These are phyloP conservation scores for Cetonia aurata DNA, from an alignment of 2,888 invertebrate genomes.

Conservation along the genomic window DNA sequence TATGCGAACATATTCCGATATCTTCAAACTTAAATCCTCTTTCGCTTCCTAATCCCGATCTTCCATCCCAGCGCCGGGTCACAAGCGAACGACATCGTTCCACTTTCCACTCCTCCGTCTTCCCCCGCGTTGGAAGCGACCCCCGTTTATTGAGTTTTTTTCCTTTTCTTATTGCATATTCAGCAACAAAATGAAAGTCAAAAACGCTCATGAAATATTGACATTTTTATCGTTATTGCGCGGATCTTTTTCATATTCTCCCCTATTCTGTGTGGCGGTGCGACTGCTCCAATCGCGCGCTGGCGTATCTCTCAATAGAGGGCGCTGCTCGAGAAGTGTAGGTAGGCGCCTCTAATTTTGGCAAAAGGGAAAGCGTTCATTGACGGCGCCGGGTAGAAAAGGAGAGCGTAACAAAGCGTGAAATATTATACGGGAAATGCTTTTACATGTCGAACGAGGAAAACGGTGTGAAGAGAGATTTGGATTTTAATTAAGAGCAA, in stretches of 20 bases:
- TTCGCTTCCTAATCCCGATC: conserved; percentile 27
- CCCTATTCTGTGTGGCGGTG: neutral
- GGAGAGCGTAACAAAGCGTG: conserved; percentile 5
- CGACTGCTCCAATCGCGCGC: neutral
- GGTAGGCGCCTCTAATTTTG: conserved; percentile 14
- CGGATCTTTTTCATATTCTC: conserved; percentile 32
- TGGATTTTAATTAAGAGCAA: too few species aligned
- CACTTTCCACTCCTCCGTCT: neutral
- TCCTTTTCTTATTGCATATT: conserved; percentile 38
- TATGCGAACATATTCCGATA: conserved; percentile 37
- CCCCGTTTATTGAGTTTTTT: conserved; percentile 29
- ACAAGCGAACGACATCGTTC: neutral
- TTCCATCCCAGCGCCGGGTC: conserved; percentile 15
- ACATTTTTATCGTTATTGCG: conserved; percentile 39
- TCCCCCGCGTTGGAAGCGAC: neutral
- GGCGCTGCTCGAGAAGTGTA: neutral
- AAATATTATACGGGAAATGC: conserved; percentile 1
- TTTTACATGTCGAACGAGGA: neutral
- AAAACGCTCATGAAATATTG: conserved; percentile 39
- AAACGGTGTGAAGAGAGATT: too few species aligned
- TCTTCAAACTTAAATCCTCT: conserved; percentile 39
- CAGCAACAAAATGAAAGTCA: conserved; percentile 39
- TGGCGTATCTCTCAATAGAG: conserved; percentile 29
- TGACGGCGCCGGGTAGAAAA: neutral
- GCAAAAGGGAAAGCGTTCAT: conserved; percentile 12